These are phyloP conservation scores for Lepas anatifera DNA, from an alignment of 2,888 invertebrate genomes.

Conservation along the genomic window DNA sequence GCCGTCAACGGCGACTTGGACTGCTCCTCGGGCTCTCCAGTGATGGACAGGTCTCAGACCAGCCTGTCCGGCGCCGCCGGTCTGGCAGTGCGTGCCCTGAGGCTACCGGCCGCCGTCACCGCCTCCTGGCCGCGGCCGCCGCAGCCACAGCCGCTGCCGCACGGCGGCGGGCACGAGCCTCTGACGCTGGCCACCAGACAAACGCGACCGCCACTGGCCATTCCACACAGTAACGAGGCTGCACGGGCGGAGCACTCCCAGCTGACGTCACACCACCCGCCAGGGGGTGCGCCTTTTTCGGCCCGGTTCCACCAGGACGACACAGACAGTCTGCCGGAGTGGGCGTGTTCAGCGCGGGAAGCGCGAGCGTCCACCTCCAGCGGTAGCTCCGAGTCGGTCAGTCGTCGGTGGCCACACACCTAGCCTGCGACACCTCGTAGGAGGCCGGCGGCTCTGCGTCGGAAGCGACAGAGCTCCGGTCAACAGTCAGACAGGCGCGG, in stretches of 20 bases:
- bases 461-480: not conserved
- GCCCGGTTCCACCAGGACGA: too few relatives aligned
- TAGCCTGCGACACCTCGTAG: not conserved
- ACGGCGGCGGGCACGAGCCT: not conserved
- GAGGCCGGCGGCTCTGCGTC: not conserved
- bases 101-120: not conserved
- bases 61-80: not conserved
- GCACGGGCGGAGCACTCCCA: not conserved
- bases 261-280: too few relatives aligned
- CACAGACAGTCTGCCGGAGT: not conserved
- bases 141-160: not conserved
- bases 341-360: not conserved
- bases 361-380: not conserved
- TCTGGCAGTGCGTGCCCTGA: not conserved
- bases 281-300: too few relatives aligned
- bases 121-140: not conserved
- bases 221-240: not conserved
- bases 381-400: not conserved
- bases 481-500: too few relatives aligned
- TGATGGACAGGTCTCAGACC: too few relatives aligned
- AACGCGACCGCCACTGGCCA: not conserved
- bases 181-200: too few relatives aligned
- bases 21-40: not conserved
- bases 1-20: not conserved
- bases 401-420: not conserved